phyloP scores from a whole-genome alignment of 1,140 invertebrate genomes.

The Formica selysi region DNA sequence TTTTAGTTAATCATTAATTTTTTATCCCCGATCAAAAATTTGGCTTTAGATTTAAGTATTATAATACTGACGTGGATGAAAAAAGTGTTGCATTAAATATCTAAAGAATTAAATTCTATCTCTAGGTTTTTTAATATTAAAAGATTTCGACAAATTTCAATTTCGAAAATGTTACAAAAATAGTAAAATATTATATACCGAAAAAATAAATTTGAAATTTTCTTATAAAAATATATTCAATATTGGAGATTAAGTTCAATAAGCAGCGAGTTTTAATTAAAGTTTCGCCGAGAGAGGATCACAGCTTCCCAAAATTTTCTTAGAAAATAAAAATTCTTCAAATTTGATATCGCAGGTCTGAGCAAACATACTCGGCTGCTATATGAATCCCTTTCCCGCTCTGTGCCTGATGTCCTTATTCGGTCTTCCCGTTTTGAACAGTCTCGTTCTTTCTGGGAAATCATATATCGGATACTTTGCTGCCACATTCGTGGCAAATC shows the following conservation, averaged over 20 bases:
- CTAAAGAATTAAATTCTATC: not conserved
- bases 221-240: constrained; percentile 4
- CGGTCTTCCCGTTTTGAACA: constrained; percentile 23
- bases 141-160: not conserved
- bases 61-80: not conserved
- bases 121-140: not conserved
- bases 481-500: constrained; percentile 57
- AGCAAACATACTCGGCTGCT: constrained; percentile 25
- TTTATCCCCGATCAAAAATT: not conserved
- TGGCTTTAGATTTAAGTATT: not conserved
- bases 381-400: constrained; percentile 34
- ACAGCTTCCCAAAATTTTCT: not conserved
- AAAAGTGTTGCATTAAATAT: not conserved
- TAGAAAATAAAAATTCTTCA: constrained; percentile 27
- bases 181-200: not conserved
- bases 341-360: constrained; percentile 7
- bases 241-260: constrained; percentile 29
- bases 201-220: constrained; percentile 41
- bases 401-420: constrained; percentile 34
- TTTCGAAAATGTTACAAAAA: constrained; percentile 8
- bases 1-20: not conserved
- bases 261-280: constrained; percentile 13
- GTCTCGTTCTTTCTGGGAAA: constrained; percentile 38
- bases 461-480: constrained; percentile 60
- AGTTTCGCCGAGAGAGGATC: constrained; percentile 13